Evolutionary conservation across 2,888 invertebrate genomes (phyloP).

Genomic region (Microchrysa polita): DNA sequence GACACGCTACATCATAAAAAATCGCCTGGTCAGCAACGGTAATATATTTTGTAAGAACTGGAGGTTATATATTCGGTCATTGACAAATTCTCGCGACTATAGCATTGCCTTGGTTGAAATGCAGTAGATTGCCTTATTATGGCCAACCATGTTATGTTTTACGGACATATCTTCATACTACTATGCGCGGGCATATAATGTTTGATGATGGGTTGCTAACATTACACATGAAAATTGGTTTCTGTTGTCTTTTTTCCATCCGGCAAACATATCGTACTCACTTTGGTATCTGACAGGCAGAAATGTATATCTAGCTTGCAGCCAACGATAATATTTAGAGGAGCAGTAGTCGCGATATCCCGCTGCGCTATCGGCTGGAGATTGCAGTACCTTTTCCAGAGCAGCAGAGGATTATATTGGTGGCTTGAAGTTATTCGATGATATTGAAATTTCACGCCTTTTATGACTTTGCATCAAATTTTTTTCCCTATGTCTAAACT

Average conservation of each 20-base stretch:
- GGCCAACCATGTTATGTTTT: not conserved
- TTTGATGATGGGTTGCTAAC: not conserved
- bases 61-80: not conserved
- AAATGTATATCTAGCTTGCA: slow-evolving; percentile 2
- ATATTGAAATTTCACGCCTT: slow-evolving; percentile 42
- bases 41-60: slow-evolving; percentile 18
- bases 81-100: not conserved
- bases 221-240: not conserved
- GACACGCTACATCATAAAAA: slow-evolving; percentile 31
- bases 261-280: not conserved
- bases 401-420: not conserved
- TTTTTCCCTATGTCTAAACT: too few relatives aligned
- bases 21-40: slow-evolving; percentile 30
- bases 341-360: slow-evolving; percentile 43
- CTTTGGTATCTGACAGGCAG: not conserved
- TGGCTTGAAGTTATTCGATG: slow-evolving; percentile 16
- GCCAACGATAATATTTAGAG: slow-evolving; percentile 18
- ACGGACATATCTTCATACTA: not conserved
- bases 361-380: slow-evolving; percentile 35
- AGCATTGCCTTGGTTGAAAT: slow-evolving; percentile 10
- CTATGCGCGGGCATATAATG: not conserved
- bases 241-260: not conserved
- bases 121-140: not conserved
- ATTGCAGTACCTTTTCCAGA: slow-evolving; percentile 13
- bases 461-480: slow-evolving; percentile 30